Evolutionary conservation across 2,888 invertebrate genomes (phyloP), one percentile per base, ranked within the genome.

Genomic region (Muschampia plurimacula): DNA sequence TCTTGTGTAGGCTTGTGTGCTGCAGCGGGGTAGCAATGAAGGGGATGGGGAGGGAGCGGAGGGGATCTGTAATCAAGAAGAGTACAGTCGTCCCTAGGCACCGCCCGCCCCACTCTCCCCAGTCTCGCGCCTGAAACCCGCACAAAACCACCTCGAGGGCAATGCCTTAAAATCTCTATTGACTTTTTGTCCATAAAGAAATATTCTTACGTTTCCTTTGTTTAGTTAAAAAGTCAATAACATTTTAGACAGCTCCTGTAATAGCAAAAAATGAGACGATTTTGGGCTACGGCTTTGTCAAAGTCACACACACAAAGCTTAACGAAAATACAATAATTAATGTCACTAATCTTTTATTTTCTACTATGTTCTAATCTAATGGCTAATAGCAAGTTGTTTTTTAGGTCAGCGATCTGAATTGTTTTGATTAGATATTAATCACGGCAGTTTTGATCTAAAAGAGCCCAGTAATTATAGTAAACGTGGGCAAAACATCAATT

Each of bases 21-120:
- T 80, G 82, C 85, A 87, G 84, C 80, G 85, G 81, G 84, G 83
- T 74, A 72, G 68, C 72, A 75, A 79, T 80, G 79, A 80, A 79
- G 74, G 75, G 69, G 77, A 77, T 80, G 77, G 77, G 84, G 79
- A 82, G 84, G 78, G 76, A 80, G 83, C 86, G 87, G 59, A 15
- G 89, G 88, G 81, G 88, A 85, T 86, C 89, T 88, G 93, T 95
- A 95, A 95, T 95, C 94, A 95, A 94, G 94, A 92, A 93, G 94
- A 95, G 95, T 95, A 94, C 90, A 88, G 85, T 84, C 90, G 92
- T 93, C 94, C 94, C 93, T 81, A 87, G 92, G 88, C 90, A 85
- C 80, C 77, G 78, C 80, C 83, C 74, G 80, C 81, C 74, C 80
- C 74, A 78, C 60, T 36, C 64, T 49, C 59, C 69, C 82, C 76